Conservation (phyloP, 2,113 vertebrate species). For the Stictonetta naevosa region DNA sequence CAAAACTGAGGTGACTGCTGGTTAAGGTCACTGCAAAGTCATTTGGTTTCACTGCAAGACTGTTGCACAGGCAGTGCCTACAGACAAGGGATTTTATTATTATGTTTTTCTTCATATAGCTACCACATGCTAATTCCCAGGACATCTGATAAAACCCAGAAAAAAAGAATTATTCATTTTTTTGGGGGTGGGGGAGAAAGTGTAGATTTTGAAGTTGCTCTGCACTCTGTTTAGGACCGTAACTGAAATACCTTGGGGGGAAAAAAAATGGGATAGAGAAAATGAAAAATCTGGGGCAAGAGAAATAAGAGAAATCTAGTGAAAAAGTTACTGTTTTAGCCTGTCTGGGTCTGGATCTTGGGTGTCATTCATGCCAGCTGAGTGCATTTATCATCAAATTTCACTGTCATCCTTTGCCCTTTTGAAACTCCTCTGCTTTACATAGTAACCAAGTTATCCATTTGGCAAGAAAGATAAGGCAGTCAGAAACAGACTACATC, state of each 20-base stretch:
- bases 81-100: neutral
- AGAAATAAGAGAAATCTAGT: neutral
- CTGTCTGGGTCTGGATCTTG: neutral
- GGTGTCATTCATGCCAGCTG: neutral
- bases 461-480: neutral
- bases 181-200: too few species aligned
- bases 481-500: neutral
- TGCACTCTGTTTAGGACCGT: neutral
- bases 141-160: neutral
- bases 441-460: neutral
- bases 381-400: neutral
- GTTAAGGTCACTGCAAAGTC: neutral
- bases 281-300: neutral
- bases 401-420: neutral
- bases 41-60: neutral
- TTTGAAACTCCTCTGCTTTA: neutral
- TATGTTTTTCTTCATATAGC: neutral
- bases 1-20: neutral
- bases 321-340: neutral
- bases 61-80: neutral
- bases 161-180: neutral
- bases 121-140: neutral
- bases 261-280: neutral
- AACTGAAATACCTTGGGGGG: neutral
- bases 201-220: neutral